Percentiles rank a stretch among this genome's conserved stretches.
These are phyloP conservation scores for Dexiosoma caninum DNA, from an alignment of 2,888 invertebrate species.

Conservation along the genomic window DNA sequence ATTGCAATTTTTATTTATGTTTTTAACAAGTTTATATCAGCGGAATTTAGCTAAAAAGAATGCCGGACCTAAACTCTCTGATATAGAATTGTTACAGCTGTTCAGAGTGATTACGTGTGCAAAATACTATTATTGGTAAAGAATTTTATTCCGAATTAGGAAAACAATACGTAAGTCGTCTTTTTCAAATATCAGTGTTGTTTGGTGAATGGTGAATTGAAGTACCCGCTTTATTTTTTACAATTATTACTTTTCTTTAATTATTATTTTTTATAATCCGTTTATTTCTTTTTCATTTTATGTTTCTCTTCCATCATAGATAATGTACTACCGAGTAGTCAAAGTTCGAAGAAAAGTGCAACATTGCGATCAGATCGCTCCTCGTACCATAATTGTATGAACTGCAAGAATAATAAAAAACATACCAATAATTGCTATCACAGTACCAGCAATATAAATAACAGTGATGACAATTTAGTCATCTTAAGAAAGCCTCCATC, in stretches of 20 bases:
- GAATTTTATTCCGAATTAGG: too few species aligned
- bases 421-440: constrained; percentile 57
- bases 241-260: constrained; percentile 23
- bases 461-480: constrained; percentile 44
- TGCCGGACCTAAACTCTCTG: too few species aligned
- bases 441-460: constrained; percentile 2
- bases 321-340: constrained; percentile 60
- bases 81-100: too few species aligned
- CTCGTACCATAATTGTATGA: constrained; percentile 43
- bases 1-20: too few species aligned
- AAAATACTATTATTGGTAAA: too few species aligned
- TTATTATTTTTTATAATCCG: constrained; percentile 38
- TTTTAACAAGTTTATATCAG: too few species aligned
- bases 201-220: constrained; percentile 18
- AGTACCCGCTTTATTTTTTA: neutral
- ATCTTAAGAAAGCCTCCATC: constrained; percentile 53
- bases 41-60: too few species aligned
- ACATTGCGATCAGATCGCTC: constrained; percentile 66
- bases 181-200: constrained; percentile 1
- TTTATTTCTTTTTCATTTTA: constrained; percentile 25
- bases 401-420: constrained; percentile 22
- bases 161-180: too few species aligned
- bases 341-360: constrained; percentile 63
- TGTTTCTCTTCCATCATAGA: constrained; percentile 51
- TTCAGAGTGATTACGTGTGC: too few species aligned